Evolutionary conservation across 2,797 vertebrate species (phyloP).

Genomic region (Aratinga solstitialis): DNA sequence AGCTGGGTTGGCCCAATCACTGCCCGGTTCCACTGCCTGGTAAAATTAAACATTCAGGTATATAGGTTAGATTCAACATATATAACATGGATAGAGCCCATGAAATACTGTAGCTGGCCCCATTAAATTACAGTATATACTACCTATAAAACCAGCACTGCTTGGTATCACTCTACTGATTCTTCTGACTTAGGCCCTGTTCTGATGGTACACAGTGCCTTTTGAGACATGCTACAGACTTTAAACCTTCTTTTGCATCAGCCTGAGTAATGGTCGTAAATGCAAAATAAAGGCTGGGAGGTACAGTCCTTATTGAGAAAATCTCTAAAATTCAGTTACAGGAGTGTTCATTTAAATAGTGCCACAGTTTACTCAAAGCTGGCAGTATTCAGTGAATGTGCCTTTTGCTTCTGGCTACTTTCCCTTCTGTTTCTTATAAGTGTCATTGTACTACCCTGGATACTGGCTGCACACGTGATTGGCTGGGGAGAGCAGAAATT

Average conservation of each 20-base stretch:
- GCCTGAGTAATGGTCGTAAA: rapidly evolving
- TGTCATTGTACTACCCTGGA: not conserved
- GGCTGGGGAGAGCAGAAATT: not conserved
- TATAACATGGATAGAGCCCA: not conserved
- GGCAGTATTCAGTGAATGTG: not conserved
- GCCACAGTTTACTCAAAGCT: constrained; percentile 3
- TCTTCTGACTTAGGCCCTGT: not conserved
- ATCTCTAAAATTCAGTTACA: not conserved
- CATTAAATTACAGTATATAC: not conserved
- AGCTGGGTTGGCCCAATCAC: not conserved
- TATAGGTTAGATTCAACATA: not conserved
- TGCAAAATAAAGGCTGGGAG: not conserved
- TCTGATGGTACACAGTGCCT: not conserved
- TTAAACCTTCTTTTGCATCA: not conserved
- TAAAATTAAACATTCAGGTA: not conserved
- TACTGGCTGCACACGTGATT: not conserved
- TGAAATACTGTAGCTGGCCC: not conserved
- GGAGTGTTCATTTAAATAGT: not conserved
- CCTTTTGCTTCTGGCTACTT: not conserved
- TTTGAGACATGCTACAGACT: not conserved
- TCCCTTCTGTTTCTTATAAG: constrained; percentile 53
- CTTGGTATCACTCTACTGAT: not conserved
- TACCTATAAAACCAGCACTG: not conserved
- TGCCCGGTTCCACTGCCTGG: not conserved
- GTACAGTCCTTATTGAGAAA: not conserved